Conservation (phyloP, 2,888 invertebrate species). For the Blastobasis adustella region DNA sequence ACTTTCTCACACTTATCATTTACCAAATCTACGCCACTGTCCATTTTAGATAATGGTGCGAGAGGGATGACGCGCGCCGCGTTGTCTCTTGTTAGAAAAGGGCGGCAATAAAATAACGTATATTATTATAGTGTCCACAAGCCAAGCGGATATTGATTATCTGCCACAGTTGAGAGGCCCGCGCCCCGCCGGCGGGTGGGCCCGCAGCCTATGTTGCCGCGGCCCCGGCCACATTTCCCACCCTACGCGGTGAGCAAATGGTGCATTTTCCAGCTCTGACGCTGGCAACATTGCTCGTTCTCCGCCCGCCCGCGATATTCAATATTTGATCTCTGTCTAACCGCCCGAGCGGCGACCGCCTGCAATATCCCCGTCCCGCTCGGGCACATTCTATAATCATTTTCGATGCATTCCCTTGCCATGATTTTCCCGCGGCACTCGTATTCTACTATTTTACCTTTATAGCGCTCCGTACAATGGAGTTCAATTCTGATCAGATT, state of each 20-base stretch:
- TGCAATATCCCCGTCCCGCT: conserved; percentile 64
- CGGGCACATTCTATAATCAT: conserved; percentile 69
- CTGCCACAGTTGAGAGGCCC: conserved; percentile 75
- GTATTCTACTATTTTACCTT: conserved; percentile 47
- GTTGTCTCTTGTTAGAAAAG: conserved; percentile 30
- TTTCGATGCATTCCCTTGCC: conserved; percentile 72
- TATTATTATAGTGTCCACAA: conserved; percentile 75
- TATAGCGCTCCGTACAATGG: conserved; percentile 27
- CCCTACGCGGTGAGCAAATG: conserved; percentile 35
- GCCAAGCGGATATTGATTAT: conserved; percentile 77
- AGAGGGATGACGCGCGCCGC: conserved; percentile 38
- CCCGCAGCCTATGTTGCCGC: conserved; percentile 37
- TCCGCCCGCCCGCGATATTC: conserved; percentile 45
- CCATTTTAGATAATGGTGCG: conserved; percentile 73
- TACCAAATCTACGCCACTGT: conserved; percentile 75
- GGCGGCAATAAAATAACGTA: conserved; percentile 66
- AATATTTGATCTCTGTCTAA: conserved; percentile 76
- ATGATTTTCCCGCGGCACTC: conserved; percentile 68
- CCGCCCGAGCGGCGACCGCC: conserved; percentile 60
- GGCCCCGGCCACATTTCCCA: conserved; percentile 30
- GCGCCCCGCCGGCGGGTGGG: conserved; percentile 34
- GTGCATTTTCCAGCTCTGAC: conserved; percentile 36
- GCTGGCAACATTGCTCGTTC: conserved; percentile 40
- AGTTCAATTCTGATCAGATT: conserved; percentile 17
- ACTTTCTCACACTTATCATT: conserved; percentile 75